phyloP scores from a whole-genome alignment of 2,888 invertebrate species.

The Arctia plantaginis region DNA sequence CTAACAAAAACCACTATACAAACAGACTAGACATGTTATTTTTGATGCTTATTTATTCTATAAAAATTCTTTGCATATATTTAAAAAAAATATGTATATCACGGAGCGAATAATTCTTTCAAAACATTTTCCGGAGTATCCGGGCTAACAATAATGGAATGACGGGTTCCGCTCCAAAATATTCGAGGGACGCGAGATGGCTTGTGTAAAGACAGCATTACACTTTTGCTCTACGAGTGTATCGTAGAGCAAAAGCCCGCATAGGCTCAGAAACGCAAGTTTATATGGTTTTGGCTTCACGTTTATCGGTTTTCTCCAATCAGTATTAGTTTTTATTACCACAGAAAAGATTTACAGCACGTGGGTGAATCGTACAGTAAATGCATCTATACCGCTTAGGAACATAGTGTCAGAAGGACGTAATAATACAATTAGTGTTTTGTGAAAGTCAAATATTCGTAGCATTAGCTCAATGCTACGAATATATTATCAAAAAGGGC shows the following conservation, averaged over 20 bases:
- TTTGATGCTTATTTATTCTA: background rate
- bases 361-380: background rate
- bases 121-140: slow-evolving; percentile 46
- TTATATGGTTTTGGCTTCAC: background rate
- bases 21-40: background rate
- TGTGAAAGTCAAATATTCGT: background rate
- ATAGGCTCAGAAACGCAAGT: background rate
- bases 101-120: slow-evolving; percentile 31
- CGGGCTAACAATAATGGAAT: slow-evolving; percentile 52
- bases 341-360: background rate
- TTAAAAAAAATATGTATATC: background rate
- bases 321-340: background rate
- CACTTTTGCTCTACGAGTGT: too few species aligned
- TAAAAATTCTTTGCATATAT: background rate
- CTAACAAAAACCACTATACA: background rate
- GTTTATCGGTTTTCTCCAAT: background rate
- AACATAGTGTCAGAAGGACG: background rate
- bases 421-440: background rate
- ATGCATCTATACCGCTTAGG: background rate
- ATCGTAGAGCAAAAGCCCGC: background rate
- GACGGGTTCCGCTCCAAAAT: slow-evolving; percentile 51
- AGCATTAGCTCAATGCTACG: too few species aligned
- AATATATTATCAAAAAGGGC: too few species aligned
- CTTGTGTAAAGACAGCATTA: slow-evolving; percentile 33
- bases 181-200: slow-evolving; percentile 48